Base-by-base conservation (phyloP, 2,888 invertebrate genomes). In the Tetrapedia diversipes region DNA sequence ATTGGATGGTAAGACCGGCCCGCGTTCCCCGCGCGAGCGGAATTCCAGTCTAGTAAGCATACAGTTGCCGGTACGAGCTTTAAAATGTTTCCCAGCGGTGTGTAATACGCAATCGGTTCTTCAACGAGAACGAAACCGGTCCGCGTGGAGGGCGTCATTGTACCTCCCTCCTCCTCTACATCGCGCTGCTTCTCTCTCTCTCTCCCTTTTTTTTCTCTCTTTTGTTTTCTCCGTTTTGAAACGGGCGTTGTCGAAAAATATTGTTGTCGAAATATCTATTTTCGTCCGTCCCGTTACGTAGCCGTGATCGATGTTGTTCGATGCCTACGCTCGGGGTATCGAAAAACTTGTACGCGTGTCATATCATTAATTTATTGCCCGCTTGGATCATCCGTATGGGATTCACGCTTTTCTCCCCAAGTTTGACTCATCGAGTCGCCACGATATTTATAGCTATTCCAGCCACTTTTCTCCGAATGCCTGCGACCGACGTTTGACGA, bases 31-130 rank as follows among this genome's bases (percentile, higher is more conserved):
- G 71, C 74, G 64, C 60, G 53, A 81, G 81, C 88, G 88, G 88
- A 88, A 88, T 86, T 88, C 87, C 88, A 88, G 88, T 88, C 88
- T 88, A 88, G 88, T 88, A 87, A 88, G 74, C 86, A 85, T 84
- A 80, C 81, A 74, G 81, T 82, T 71, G 83, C 49, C 59, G 84
- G 82, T 80, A 73, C 74, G 74, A 65, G 76, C 60, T 70, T 79
- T 82, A 69, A 74, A 84, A 80, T 72, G 70, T 84, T 84, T 82
- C 77, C 74, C 77, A 80, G 64, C 66, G n/a, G n/a, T n/a, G 53
- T 27, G 69, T 47, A 66, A 79, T 76, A 70, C 66, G 43, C 75
- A 75, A 80, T 80, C 79, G 56, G 41, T 54, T 69, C 63, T 22
- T 68, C 61, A 47, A 51, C 54, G 57, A 51, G 53, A 63, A 67